These are phyloP conservation scores for Calosoma granatense DNA, from an alignment of 1,140 invertebrate genomes.

Conservation along the genomic window DNA sequence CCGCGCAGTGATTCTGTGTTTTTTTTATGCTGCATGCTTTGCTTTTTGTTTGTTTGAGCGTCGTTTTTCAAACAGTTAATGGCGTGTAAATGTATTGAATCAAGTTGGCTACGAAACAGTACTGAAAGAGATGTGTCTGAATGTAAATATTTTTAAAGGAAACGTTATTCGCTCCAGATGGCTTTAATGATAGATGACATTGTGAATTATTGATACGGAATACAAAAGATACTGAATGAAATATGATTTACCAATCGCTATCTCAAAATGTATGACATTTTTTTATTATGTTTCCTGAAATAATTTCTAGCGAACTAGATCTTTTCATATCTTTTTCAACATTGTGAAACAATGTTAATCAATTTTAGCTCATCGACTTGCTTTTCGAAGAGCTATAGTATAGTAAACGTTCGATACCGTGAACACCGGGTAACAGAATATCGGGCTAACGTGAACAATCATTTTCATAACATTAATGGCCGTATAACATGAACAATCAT, in stretches of 20 bases:
- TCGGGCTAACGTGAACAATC: no score
- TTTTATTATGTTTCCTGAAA: not conserved
- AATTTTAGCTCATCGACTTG: no score
- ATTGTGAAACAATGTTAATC: no score
- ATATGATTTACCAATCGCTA: not conserved
- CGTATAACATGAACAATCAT: no score
- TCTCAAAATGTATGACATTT: not conserved
- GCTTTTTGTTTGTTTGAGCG: not conserved
- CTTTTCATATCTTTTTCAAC: no score
- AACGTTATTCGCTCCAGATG: not conserved
- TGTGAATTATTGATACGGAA: not conserved
- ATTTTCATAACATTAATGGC: no score
- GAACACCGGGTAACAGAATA: no score
- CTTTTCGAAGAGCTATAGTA: no score
- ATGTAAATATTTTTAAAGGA: no score
- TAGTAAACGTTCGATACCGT: no score
- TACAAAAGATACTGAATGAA: not conserved
- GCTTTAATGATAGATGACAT: not conserved
- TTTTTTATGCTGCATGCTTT: not conserved
- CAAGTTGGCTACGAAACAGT: constrained; percentile 3
- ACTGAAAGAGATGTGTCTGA: not conserved
- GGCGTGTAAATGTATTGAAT: constrained; percentile 21
- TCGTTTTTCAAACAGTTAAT: constrained; percentile 24
- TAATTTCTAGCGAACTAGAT: no score
- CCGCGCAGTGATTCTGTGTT: not conserved